Percentiles rank a stretch among this genome's conserved stretches.
Conservation (phyloP, 2,113 vertebrate species). For the Microcebus jonahi region DNA sequence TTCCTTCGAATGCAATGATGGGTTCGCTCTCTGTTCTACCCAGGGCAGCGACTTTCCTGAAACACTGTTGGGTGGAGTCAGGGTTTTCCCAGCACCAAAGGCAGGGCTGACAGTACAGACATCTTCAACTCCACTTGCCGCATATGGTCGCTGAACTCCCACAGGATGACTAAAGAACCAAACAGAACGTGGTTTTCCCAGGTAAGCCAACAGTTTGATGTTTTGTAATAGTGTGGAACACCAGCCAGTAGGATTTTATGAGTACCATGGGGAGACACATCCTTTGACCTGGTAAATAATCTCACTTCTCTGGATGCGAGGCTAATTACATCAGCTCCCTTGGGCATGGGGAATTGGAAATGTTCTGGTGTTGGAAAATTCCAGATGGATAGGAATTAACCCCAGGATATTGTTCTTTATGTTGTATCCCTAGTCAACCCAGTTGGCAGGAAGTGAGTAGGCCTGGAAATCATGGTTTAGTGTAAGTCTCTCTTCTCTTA, state of each 20-base stretch:
- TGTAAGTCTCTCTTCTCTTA: background rate
- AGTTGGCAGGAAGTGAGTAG: background rate
- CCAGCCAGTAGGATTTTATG: background rate
- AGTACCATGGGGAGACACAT: background rate
- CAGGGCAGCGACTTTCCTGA: background rate
- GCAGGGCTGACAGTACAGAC: rapidly evolving
- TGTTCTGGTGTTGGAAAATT: background rate
- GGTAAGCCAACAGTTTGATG: background rate
- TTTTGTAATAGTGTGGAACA: slow-evolving; percentile 17
- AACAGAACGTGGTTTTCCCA: background rate
- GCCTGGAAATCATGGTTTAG: background rate
- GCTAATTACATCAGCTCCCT: background rate
- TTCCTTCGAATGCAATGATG: background rate
- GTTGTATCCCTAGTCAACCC: background rate
- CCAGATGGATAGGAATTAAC: background rate
- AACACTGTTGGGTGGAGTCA: background rate
- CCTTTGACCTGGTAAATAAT: background rate
- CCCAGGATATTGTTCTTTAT: background rate
- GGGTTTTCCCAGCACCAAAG: background rate
- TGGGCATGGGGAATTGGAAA: background rate
- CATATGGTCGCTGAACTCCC: background rate
- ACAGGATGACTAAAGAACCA: background rate
- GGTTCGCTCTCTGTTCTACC: rapidly evolving
- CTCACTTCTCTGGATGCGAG: background rate
- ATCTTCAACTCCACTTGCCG: background rate